These are phyloP conservation scores for Pseudopodoces humilis DNA, from an alignment of 2,113 vertebrate genomes.

Conservation along the genomic window DNA sequence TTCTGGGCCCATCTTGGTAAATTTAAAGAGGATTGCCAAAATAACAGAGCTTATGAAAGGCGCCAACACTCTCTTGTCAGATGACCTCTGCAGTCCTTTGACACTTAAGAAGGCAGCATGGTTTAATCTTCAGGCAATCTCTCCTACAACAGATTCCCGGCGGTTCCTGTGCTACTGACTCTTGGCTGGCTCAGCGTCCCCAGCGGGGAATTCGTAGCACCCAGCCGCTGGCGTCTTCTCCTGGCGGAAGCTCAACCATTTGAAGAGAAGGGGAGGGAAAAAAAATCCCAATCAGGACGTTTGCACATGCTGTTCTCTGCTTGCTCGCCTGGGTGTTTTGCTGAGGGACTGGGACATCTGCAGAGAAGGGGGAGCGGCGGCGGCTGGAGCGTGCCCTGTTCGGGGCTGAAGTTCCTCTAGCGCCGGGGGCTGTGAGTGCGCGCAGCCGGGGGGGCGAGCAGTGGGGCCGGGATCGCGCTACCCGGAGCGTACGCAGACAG, in stretches of 20 bases:
- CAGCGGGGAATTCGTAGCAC: slow-evolving; percentile 68
- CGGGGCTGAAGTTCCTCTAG: neutral
- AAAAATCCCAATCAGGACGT: neutral
- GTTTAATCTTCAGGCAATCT: neutral
- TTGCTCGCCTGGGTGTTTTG: neutral
- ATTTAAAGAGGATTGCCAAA: neutral
- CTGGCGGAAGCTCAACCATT: slow-evolving; percentile 6
- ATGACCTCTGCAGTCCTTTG: neutral
- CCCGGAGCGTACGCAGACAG: neutral
- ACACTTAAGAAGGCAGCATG: neutral
- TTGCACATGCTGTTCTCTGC: neutral
- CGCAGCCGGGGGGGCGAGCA: neutral
- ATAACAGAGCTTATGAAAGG: neutral
- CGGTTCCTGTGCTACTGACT: neutral
- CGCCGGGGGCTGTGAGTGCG: neutral
- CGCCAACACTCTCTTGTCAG: neutral
- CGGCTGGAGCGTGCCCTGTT: neutral
- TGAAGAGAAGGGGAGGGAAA: neutral
- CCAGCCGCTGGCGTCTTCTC: slow-evolving; percentile 67
- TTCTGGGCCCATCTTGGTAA: neutral
- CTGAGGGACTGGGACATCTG: slow-evolving; percentile 58
- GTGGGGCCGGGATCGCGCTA: neutral
- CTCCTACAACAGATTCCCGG: neutral
- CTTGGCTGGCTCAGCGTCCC: neutral
- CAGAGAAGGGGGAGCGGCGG: neutral